Conservation (phyloP, 2,888 invertebrate genomes). For the Stenotaenia linearis region DNA sequence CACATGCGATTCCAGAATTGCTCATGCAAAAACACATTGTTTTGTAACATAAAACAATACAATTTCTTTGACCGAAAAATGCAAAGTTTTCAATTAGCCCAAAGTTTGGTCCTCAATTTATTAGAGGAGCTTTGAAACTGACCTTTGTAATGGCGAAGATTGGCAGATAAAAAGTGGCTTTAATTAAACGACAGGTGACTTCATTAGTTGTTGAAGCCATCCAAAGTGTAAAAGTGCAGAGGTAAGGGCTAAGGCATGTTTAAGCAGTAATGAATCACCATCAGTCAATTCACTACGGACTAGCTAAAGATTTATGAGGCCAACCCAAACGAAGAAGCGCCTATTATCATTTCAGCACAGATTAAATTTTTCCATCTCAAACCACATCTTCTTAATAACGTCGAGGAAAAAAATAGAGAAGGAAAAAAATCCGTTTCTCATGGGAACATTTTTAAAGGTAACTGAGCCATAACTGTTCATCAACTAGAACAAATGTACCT, state of each 20-base stretch:
- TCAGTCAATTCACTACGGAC: not conserved
- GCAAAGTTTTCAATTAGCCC: too few species aligned
- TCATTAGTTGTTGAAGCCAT: not conserved
- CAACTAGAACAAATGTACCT: not conserved
- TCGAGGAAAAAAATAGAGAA: not conserved
- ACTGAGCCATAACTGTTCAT: not conserved
- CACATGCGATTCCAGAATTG: too few species aligned
- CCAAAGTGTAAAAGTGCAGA: not conserved
- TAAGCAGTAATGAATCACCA: not conserved
- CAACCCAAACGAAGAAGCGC: not conserved
- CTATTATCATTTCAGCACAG: not conserved
- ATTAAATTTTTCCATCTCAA: not conserved
- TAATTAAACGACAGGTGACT: slow-evolving; percentile 1
- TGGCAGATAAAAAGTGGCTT: not conserved
- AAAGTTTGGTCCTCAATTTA: not conserved
- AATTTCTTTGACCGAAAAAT: too few species aligned
- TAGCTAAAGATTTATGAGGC: not conserved
- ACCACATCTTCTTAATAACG: not conserved
- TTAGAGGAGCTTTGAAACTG: too few species aligned
- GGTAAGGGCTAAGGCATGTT: not conserved
- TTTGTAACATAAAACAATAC: too few species aligned
- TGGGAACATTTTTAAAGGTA: slow-evolving; percentile 3
- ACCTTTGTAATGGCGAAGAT: not conserved
- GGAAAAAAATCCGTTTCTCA: not conserved
- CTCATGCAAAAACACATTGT: too few species aligned